Evolutionary conservation across 37 sponge, comb jelly and placozoan genomes (phyloP), one percentile per base, ranked within the genome.

Genomic region (Theonella swinhoei): DNA sequence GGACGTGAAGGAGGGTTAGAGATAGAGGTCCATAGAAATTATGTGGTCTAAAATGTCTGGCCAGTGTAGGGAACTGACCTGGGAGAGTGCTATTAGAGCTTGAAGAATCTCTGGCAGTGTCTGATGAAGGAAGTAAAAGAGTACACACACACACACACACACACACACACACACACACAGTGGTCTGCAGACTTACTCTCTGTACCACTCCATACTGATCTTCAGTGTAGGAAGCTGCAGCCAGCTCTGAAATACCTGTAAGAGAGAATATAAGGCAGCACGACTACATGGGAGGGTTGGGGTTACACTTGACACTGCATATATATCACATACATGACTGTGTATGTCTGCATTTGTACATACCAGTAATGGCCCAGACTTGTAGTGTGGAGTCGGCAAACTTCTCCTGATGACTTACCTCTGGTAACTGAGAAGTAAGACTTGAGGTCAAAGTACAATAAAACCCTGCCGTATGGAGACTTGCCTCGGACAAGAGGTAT

Each of bases 131-230:
- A 26, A 28, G 20, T 4, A 74, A 42, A 74, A 23, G 42, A 26
- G 35, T n/a, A n/a, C n/a, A n/a, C n/a, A n/a, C n/a, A n/a, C n/a
- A n/a, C n/a, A n/a, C n/a, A n/a, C n/a, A n/a, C 3, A 4, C 71
- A 70, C 34, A 3, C 11, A 25, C 25, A 8, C 11, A 25, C 19
- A 70, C 31, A 72, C 73, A 39, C 25, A 3, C n/a, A 36, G 73
- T 23, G 64, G 3, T 28, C 26, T 28, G 26, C 26, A 25, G 14
- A 32, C 88, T 83, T 76, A 88, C 93, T 59, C 85, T 85, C 72
- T 93, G 94, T 0, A 93, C 94, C 28, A 89, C 90, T 61, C 94
- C 94, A 83, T 83, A 93, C 8, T 37, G 72, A 59, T 93, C 94
- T 34, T 93, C 90, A 17, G 28, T 54, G 67, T 86, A 86, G 0